Base-by-base conservation (phyloP, 2,888 invertebrate species). In the Arctia plantaginis region DNA sequence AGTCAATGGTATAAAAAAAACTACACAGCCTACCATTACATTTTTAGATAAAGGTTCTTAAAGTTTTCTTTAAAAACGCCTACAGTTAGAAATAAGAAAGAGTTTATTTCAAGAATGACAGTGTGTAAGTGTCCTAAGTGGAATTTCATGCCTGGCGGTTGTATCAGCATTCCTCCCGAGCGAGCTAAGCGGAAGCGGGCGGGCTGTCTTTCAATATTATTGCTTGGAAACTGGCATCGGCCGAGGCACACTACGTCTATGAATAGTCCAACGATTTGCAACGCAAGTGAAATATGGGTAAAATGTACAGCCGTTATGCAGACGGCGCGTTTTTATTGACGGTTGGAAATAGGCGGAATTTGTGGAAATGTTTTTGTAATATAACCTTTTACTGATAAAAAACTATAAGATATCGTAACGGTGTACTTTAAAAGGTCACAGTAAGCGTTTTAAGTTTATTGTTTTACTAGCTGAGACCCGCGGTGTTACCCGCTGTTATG, bases 191-290 rank as follows among this genome's bases (percentile, higher is more conserved):
- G 90, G 91, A 92, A 92, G 87, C 88, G 83, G 80, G 84, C 89
- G 84, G 78, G 84, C 87, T 89, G 88, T 90, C 90, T 90, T 89
- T 90, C 88, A 88, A 87, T 91, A 90, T 89, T 90, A 89, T 88
- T 86, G 86, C 87, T 86, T 82, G 84, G 86, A 87, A 91, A 88
- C 86, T 82, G 79, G 85, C 88, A 83, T 83, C 86, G 81, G 84
- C 73, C 74, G 71, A 75, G 80, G 73, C 75, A 73, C 75, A 81
- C 83, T 84, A 85, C 81, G 86, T 82, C 84, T 86, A 84, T 83
- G 86, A 88, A 89, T 89, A 86, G 86, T 85, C 80, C 73, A 86
- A 83, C 83, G 86, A 88, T 89, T 88, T 85, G 87, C 88, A 77
- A 85, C 84, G 86, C 85, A 75, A 78, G 83, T 86, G 85, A 88